Conservation (phyloP, 2,888 invertebrate species). For the Phengaris arion region DNA sequence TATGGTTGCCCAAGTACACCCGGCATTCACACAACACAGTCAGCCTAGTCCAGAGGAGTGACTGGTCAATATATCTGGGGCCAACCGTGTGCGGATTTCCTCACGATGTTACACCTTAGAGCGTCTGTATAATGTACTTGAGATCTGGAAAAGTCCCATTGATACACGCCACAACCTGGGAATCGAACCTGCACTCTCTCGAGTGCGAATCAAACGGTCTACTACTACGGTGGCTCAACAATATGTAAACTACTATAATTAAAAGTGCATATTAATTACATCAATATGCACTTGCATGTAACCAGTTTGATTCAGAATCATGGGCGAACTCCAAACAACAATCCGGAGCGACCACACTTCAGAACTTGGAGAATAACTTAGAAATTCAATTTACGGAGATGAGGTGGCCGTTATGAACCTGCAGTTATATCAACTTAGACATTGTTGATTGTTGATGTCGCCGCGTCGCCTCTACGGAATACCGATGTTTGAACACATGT, state of each 20-base stretch:
- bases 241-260: neutral
- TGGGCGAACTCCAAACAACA: slow-evolving; percentile 15
- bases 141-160: too few relatives aligned
- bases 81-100: too few relatives aligned
- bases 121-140: too few relatives aligned
- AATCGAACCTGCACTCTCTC: too few relatives aligned
- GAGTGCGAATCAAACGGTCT: too few relatives aligned
- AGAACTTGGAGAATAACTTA: slow-evolving; percentile 70
- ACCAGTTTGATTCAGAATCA: slow-evolving; percentile 20
- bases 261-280: neutral
- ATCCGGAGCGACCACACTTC: slow-evolving; percentile 62
- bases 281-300: slow-evolving; percentile 3
- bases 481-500: slow-evolving; percentile 20
- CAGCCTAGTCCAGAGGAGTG: too few relatives aligned
- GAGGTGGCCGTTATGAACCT: slow-evolving; percentile 45
- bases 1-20: too few relatives aligned
- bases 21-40: too few relatives aligned
- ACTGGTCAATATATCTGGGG: too few relatives aligned
- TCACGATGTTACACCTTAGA: too few relatives aligned
- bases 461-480: neutral
- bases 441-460: slow-evolving; percentile 41
- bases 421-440: slow-evolving; percentile 49
- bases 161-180: too few relatives aligned
- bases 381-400: slow-evolving; percentile 70
- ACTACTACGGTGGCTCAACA: too few relatives aligned